A percentile compares a stretch with the other conserved stretches of the same genome.
Evolutionary conservation across 1,140 invertebrate species (phyloP).

Genomic region (Neotoxoptera formosana): DNA sequence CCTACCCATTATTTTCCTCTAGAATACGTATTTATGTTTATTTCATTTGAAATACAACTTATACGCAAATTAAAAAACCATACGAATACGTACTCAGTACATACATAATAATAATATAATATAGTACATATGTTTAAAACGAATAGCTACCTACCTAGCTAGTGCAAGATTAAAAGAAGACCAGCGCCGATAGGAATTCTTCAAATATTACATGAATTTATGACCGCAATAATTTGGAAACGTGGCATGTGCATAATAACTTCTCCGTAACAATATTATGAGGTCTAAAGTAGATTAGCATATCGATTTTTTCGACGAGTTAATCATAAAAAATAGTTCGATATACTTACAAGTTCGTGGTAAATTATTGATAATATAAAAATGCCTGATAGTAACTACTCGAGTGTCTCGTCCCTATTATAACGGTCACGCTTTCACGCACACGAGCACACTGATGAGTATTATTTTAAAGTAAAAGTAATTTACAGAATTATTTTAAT

Average conservation of each 20-base stretch:
- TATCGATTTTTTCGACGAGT: background rate
- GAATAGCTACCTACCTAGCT: background rate
- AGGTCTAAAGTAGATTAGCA: background rate
- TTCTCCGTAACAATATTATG: background rate
- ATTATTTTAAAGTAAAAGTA: too few species aligned
- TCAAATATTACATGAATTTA: conserved; percentile 1
- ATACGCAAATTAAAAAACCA: background rate
- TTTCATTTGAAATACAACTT: background rate
- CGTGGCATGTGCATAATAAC: background rate
- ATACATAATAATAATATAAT: too few species aligned
- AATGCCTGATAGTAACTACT: too few species aligned
- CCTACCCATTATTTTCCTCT: background rate
- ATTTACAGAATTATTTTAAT: too few species aligned
- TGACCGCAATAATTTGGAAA: background rate
- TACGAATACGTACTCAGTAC: background rate
- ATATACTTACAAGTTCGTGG: too few species aligned
- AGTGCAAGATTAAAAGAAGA: background rate
- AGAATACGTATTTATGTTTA: background rate
- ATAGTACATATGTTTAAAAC: background rate
- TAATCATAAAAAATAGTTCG: background rate
- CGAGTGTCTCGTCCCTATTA: too few species aligned
- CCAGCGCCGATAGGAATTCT: background rate
- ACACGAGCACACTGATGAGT: too few species aligned
- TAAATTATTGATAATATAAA: too few species aligned
- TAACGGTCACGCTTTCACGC: too few species aligned